Evolutionary conservation across 2,113 vertebrate genomes (phyloP).

Genomic region (Acanthisitta chloris): DNA sequence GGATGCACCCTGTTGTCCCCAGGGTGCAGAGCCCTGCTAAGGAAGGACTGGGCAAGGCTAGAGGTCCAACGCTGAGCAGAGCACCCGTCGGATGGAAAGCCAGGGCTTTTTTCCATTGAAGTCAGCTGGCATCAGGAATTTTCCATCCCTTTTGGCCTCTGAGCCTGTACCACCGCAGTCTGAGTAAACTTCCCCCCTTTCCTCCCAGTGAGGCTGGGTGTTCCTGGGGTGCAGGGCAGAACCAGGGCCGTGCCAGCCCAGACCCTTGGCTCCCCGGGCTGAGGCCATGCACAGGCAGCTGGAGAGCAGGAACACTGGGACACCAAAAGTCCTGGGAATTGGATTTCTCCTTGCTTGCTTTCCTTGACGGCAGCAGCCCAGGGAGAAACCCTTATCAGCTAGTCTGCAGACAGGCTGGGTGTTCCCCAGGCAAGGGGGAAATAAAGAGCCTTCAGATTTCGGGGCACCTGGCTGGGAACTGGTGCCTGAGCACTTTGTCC

Average conservation of each 20-base stretch:
- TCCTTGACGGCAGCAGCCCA: neutral
- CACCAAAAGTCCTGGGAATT: neutral
- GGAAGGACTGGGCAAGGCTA: neutral
- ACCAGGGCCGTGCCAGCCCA: accelerated
- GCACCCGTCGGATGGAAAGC: neutral
- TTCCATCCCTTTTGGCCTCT: neutral
- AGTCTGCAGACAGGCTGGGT: neutral
- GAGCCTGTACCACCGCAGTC: neutral
- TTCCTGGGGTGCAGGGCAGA: neutral
- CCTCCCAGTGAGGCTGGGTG: neutral
- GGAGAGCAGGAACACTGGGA: neutral
- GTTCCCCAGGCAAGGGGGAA: neutral
- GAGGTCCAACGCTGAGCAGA: neutral
- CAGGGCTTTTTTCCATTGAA: neutral
- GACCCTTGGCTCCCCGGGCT: accelerated
- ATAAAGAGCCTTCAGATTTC: neutral
- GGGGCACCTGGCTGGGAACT: neutral
- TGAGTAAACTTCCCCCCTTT: slow-evolving; percentile 17
- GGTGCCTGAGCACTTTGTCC: neutral
- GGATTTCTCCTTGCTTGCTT: neutral
- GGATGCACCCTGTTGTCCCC: neutral
- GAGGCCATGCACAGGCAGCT: accelerated
- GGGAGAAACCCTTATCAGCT: neutral
- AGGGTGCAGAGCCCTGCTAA: neutral
- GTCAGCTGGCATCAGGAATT: neutral